These are phyloP conservation scores for Caenorhabditis japonica DNA, from an alignment of 2,888 invertebrate species.

Conservation along the genomic window DNA sequence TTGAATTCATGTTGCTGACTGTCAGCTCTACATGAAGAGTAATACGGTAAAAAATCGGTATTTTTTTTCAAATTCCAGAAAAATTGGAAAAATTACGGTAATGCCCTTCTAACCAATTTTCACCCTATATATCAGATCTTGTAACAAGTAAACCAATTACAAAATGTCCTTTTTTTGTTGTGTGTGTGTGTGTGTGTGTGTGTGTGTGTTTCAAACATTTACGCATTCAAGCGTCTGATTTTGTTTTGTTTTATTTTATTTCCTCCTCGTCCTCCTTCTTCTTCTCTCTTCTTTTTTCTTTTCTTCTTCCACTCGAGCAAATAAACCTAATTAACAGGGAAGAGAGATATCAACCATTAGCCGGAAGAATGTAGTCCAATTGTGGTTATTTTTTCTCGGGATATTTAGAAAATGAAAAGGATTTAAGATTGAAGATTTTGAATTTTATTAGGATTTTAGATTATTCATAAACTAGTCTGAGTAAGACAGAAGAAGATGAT, in stretches of 20 bases:
- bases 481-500: not conserved
- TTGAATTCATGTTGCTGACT: too few species aligned
- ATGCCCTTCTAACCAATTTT: too few species aligned
- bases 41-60: too few species aligned
- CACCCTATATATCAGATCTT: too few species aligned
- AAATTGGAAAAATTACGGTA: too few species aligned
- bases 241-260: too few species aligned
- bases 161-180: constrained; percentile 1
- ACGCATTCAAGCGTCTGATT: constrained; percentile 34
- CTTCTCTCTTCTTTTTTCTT: too few species aligned
- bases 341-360: not conserved
- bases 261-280: too few species aligned
- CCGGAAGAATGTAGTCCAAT: not conserved
- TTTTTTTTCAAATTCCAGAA: too few species aligned
- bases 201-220: constrained; percentile 34
- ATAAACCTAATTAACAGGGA: constrained; percentile 24
- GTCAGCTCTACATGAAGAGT: too few species aligned
- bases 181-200: too few species aligned
- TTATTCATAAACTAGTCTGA: constrained; percentile 16
- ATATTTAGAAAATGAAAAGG: not conserved
- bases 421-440: too few species aligned
- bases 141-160: constrained; percentile 2
- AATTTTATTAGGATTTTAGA: constrained; percentile 4
- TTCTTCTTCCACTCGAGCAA: constrained; percentile 39
- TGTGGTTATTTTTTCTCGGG: constrained; percentile 10